phyloP scores from a whole-genome alignment of 1,140 invertebrate species.

The Onthophagus taurus region DNA sequence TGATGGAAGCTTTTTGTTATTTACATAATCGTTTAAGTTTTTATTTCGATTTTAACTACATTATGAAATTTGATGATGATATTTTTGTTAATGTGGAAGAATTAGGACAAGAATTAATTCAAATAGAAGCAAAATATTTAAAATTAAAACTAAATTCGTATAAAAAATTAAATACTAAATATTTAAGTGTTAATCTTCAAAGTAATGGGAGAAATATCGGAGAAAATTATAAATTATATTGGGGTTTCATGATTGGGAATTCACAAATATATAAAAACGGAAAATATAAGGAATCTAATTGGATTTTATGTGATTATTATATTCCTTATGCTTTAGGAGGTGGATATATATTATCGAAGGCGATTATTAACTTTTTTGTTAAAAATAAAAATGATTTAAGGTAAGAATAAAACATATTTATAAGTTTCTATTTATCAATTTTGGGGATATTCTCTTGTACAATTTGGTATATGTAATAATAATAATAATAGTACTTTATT shows the following conservation, averaged over 20 bases:
- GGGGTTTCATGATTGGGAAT: constrained; percentile 89
- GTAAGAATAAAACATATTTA: constrained; percentile 39
- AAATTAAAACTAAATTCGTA: constrained; percentile 22
- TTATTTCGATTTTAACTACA: constrained; percentile 57
- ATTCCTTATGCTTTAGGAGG: constrained; percentile 93
- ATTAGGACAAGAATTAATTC: constrained; percentile 48
- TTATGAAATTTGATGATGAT: constrained; percentile 83
- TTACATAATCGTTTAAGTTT: constrained; percentile 43
- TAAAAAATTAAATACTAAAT: constrained; percentile 23
- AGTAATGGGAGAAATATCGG: constrained; percentile 20
- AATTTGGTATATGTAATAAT: too few species aligned
- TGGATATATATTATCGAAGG: constrained; percentile 81
- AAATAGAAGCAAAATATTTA: constrained; percentile 27
- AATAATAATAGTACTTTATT: too few species aligned
- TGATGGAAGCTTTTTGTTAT: constrained; percentile 45
- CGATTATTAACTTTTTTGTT: constrained; percentile 71
- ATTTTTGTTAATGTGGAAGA: constrained; percentile 61
- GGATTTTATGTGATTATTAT: constrained; percentile 88
- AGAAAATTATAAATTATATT: constrained; percentile 52
- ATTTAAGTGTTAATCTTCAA: constrained; percentile 29
- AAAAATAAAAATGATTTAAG: constrained; percentile 57
- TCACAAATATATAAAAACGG: constrained; percentile 68
- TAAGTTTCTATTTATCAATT: too few species aligned
- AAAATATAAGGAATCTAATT: constrained; percentile 80
- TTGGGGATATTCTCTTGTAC: too few species aligned